Base-by-base conservation (phyloP, 2,888 invertebrate genomes). In the Drosophila pullipes region DNA sequence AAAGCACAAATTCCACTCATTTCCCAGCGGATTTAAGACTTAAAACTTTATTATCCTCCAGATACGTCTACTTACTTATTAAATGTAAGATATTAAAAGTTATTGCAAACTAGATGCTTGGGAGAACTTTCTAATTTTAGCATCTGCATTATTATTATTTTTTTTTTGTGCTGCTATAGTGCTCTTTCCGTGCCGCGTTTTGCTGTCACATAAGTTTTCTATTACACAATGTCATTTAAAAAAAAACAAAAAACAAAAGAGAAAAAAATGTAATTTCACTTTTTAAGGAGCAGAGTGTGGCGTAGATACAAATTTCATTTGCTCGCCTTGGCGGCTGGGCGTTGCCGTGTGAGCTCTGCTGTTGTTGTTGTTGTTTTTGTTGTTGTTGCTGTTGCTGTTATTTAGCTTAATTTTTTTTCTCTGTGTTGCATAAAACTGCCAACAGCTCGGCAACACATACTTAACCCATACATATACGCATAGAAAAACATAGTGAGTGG, bases 391-490 rank as follows among this genome's bases (percentile, higher is more conserved):
- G 31, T 47, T 68, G 54, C 44, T 68, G 39, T 50, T 57, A 30
- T 68, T 69, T 69, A 67, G 63, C 58, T 76, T 67, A 58, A 52
- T 55, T 64, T 37, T 52, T 55, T 55, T 35, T 68, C n/a, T 66
- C 62, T 61, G 55, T 60, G 64, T 69, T 63, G 44, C 68, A 78
- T 84, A 74, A 73, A 89, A 82, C 70, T 90, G 75, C 85, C 88
- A 89, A 85, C 85, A 85, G 88, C 85, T 84, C 88, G 74, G 88
- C 82, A 85, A 89, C 85, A 85, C 85, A 85, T 85, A 85, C 85
- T 85, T 82, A 89, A 74, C 76, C 69, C 72, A 74, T 74, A 73
- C 66, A 63, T 44, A 41, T 69, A 65, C 54, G 69, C 65, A 76
- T 52, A 67, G 55, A 60, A 49, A 55, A 60, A 60, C 57, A 69